Evolutionary conservation across 2,888 invertebrate species (phyloP).

Genomic region (Agapostemon virescens): DNA sequence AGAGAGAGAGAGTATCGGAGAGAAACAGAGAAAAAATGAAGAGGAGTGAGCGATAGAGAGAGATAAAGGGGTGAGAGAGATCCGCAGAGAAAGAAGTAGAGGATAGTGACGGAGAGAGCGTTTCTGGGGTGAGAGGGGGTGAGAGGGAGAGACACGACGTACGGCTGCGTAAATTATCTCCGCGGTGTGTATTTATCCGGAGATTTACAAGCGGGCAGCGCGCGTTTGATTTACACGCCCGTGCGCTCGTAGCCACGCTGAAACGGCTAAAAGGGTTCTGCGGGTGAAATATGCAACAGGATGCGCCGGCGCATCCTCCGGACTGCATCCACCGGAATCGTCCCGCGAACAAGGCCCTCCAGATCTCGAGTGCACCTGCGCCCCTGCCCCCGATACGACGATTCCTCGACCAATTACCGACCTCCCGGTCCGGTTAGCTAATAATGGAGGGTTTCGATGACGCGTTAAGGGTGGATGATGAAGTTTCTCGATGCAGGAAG

Average conservation of each 20-base stretch:
- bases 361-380: constrained; percentile 48
- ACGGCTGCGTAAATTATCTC: constrained; percentile 79
- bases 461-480: neutral
- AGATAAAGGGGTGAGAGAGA: neutral
- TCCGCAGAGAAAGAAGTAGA: neutral
- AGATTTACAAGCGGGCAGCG: constrained; percentile 79
- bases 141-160: constrained; percentile 19
- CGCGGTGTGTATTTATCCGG: constrained; percentile 78
- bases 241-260: constrained; percentile 64
- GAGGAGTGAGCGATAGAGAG: neutral
- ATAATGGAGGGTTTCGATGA: constrained; percentile 19
- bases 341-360: constrained; percentile 51
- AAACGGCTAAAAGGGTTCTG: constrained; percentile 71
- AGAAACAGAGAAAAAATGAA: too few relatives aligned
- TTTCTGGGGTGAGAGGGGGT: neutral
- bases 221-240: constrained; percentile 79
- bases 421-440: neutral
- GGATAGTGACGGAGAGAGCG: constrained; percentile 20
- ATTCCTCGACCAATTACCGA: constrained; percentile 20
- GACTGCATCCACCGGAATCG: constrained; percentile 64
- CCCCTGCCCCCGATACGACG: constrained; percentile 23
- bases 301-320: constrained; percentile 67
- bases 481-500: neutral
- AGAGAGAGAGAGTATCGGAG: constrained; percentile 17
- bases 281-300: constrained; percentile 77